These are phyloP conservation scores for Podabrus alpinus DNA, from an alignment of 2,888 invertebrate genomes.

Conservation along the genomic window DNA sequence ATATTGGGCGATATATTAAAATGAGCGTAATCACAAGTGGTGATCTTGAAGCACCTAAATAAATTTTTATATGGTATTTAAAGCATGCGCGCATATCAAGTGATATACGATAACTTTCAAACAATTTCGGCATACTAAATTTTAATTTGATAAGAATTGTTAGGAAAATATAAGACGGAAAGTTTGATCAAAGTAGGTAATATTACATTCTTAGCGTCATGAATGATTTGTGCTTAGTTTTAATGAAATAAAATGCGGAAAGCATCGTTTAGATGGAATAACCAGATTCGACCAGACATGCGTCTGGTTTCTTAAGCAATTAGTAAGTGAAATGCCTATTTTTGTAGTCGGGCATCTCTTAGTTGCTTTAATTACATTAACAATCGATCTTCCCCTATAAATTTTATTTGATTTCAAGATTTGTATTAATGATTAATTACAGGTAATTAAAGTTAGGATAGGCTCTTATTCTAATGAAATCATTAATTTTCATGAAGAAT, in stretches of 20 bases:
- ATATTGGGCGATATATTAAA: neutral
- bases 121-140: slow-evolving; percentile 47
- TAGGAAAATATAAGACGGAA: slow-evolving; percentile 40
- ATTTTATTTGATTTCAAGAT: neutral
- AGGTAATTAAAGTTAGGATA: neutral
- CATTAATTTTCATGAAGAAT: neutral
- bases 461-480: neutral
- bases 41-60: neutral
- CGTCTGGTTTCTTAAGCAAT: slow-evolving; percentile 38
- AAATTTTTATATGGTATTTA: slow-evolving; percentile 2
- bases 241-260: slow-evolving; percentile 46
- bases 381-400: slow-evolving; percentile 20
- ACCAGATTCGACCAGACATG: slow-evolving; percentile 35
- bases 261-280: slow-evolving; percentile 25
- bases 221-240: slow-evolving; percentile 51
- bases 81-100: slow-evolving; percentile 37
- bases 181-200: slow-evolving; percentile 50
- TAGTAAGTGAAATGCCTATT: slow-evolving; percentile 38
- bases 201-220: slow-evolving; percentile 53
- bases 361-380: slow-evolving; percentile 38
- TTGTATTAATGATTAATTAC: neutral
- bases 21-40: neutral
- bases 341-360: slow-evolving; percentile 21
- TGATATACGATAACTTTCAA: slow-evolving; percentile 35
- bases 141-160: slow-evolving; percentile 51